phyloP scores from a whole-genome alignment of 30 jellyfish, hydroid and myxozoan genomes.

The Cassiopea xamachana region DNA sequence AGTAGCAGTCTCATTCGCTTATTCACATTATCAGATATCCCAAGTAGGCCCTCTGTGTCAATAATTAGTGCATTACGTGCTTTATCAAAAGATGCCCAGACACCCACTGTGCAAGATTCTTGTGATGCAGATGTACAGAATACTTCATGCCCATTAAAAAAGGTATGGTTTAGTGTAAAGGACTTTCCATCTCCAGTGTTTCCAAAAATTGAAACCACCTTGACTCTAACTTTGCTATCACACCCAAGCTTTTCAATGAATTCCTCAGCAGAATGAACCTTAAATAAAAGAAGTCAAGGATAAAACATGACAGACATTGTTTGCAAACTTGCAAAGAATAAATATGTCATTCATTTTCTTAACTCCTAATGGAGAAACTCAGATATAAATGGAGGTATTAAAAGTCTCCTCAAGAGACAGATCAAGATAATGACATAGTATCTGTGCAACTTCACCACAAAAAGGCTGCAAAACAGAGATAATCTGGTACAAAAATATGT shows the following conservation, averaged over 20 bases:
- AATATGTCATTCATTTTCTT: too few relatives aligned
- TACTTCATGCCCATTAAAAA: constrained; percentile 89
- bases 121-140: constrained; percentile 93
- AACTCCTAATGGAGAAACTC: too few relatives aligned
- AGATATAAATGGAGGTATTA: too few relatives aligned
- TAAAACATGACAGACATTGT: too few relatives aligned
- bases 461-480: too few relatives aligned
- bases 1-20: constrained; percentile 95
- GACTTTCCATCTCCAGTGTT: constrained; percentile 99
- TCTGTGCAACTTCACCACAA: too few relatives aligned
- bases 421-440: too few relatives aligned
- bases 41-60: constrained; percentile 98
- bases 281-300: not conserved
- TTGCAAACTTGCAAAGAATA: too few relatives aligned
- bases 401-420: too few relatives aligned
- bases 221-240: constrained; percentile 75
- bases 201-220: constrained; percentile 97
- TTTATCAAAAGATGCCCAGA: constrained; percentile 94
- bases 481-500: too few relatives aligned
- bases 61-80: constrained; percentile 81
- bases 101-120: constrained; percentile 99
- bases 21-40: constrained; percentile 95
- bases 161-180: constrained; percentile 94
- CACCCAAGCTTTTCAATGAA: constrained; percentile 72
- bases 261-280: constrained; percentile 82